Percentiles rank a stretch among this genome's conserved stretches.
These are phyloP conservation scores for Notodonta dromedarius DNA, from an alignment of 2,888 invertebrate species.

Conservation along the genomic window DNA sequence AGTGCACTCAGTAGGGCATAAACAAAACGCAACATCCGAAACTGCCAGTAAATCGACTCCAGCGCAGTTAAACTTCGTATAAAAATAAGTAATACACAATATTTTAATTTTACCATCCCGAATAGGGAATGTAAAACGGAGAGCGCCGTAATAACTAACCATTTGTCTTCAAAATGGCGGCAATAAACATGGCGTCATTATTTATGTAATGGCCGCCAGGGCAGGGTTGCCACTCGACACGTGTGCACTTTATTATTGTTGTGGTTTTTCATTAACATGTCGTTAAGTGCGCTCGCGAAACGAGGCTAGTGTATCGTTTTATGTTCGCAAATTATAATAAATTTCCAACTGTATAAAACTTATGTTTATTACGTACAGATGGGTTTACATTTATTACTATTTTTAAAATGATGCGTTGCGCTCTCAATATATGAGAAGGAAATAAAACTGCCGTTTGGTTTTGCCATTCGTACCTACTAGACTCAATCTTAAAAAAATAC, in stretches of 20 bases:
- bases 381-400: too few species aligned
- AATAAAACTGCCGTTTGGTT: too few species aligned
- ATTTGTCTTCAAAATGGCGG: conserved; percentile 84
- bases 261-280: conserved; percentile 77
- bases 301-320: conserved; percentile 37
- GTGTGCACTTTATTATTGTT: conserved; percentile 79
- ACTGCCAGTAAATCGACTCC: conserved; percentile 70
- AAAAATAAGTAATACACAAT: conserved; percentile 81
- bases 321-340: conserved; percentile 31
- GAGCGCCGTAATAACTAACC: conserved; percentile 82
- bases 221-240: conserved; percentile 77
- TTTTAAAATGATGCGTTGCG: too few species aligned
- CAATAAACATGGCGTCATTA: conserved; percentile 83
- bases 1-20: conserved; percentile 48
- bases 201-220: conserved; percentile 81
- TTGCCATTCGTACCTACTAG: too few species aligned
- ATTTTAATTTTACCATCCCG: conserved; percentile 80
- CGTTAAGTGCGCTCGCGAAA: conserved; percentile 43
- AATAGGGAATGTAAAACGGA: conserved; percentile 81
- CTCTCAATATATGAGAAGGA: too few species aligned
- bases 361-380: conserved; percentile 20
- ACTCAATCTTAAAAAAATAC: too few species aligned
- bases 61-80: conserved; percentile 71
- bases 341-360: conserved; percentile 23
- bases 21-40: conserved; percentile 53